Percentiles rank a stretch among this genome's conserved stretches.
Evolutionary conservation across 1,140 invertebrate genomes (phyloP).

Genomic region (Drosophila sulfurigaster): DNA sequence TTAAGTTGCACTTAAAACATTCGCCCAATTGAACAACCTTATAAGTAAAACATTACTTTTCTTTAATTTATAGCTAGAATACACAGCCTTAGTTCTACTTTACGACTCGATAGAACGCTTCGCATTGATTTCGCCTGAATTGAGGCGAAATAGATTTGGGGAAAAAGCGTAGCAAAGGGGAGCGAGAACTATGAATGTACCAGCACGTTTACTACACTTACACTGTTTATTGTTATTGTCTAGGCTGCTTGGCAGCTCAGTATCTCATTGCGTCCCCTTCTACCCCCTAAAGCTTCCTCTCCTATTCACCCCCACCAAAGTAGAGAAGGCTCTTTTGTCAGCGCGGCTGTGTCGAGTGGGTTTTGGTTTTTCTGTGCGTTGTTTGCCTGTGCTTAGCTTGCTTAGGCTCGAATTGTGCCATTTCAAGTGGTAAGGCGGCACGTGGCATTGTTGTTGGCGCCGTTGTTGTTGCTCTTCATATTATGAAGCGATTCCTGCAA

Average conservation of each 20-base stretch:
- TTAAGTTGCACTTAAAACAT: not conserved
- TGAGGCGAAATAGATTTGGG: constrained; percentile 45
- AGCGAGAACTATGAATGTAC: not conserved
- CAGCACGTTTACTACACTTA: constrained; percentile 22
- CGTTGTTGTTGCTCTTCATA: constrained; percentile 9
- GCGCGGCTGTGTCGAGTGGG: constrained; percentile 19
- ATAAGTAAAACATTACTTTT: too few species aligned
- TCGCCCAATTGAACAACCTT: not conserved
- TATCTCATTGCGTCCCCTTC: constrained; percentile 11
- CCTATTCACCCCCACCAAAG: not conserved
- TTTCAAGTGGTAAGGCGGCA: constrained; percentile 43
- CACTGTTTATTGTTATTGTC: constrained; percentile 65
- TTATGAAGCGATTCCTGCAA: constrained; percentile 65
- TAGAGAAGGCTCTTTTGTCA: constrained; percentile 57
- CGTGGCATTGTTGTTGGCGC: constrained; percentile 30
- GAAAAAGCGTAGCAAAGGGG: constrained; percentile 30
- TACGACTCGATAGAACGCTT: not conserved
- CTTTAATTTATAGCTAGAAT: too few species aligned
- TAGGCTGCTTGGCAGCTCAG: constrained; percentile 20
- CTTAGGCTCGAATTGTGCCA: constrained; percentile 46
- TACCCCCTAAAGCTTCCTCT: not conserved
- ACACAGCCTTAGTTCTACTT: too few species aligned
- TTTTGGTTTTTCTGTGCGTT: constrained; percentile 21
- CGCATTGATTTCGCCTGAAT: constrained; percentile 4
- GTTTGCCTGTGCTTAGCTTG: constrained; percentile 34